Conservation (phyloP, 2,113 vertebrate species). For the Dolichotis patagonum region DNA sequence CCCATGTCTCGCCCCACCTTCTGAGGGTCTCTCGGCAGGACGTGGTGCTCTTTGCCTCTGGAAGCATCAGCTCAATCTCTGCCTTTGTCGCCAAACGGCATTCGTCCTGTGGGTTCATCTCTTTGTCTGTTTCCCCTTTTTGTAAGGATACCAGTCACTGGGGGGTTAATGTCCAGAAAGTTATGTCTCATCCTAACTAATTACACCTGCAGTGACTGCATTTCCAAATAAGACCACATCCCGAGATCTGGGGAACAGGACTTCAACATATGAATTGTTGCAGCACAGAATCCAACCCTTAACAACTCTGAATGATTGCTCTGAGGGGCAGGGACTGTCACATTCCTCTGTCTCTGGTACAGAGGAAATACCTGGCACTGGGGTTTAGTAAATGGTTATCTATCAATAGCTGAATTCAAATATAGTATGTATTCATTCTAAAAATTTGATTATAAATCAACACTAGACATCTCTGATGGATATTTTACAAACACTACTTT, state of each 20-base stretch:
- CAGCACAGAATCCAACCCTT: not conserved
- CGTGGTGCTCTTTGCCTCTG: too few species aligned
- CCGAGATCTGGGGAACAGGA: not conserved
- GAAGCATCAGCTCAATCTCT: not conserved
- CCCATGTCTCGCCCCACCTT: not conserved
- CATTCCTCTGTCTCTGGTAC: not conserved
- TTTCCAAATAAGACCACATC: not conserved
- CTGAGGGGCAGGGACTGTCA: not conserved
- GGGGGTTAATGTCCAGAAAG: too few species aligned
- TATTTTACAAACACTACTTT: not conserved
- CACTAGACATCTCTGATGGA: not conserved
- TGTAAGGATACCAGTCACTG: not conserved
- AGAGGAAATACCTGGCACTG: not conserved
- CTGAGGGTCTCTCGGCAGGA: not conserved
- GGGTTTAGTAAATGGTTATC: not conserved
- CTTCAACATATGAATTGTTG: not conserved
- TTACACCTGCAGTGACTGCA: not conserved
- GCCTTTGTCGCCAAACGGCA: not conserved
- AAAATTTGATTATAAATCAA: not conserved
- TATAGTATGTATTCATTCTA: not conserved
- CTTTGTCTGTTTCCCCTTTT: not conserved
- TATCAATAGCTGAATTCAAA: not conserved
- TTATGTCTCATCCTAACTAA: not conserved
- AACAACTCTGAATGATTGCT: not conserved
- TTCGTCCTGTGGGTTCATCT: not conserved